These are phyloP conservation scores for Riptortus pedestris DNA, from an alignment of 1,140 invertebrate species.

Conservation along the genomic window DNA sequence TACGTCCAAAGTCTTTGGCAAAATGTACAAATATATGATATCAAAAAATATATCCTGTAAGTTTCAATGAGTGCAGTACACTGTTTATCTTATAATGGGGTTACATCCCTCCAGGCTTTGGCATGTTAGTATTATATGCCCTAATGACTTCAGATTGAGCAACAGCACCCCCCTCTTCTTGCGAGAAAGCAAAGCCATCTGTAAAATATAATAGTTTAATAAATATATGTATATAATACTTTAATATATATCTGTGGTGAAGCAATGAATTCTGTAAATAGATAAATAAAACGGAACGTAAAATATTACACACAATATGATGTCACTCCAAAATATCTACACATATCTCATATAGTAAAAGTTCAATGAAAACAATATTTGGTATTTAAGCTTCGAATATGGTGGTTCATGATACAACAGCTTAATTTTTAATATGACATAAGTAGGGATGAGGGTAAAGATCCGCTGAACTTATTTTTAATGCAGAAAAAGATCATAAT, in stretches of 20 bases:
- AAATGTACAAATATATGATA: not conserved
- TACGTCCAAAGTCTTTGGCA: not conserved
- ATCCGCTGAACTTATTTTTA: too few species aligned
- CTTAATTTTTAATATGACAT: too few species aligned
- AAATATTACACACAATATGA: not conserved
- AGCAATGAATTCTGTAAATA: not conserved
- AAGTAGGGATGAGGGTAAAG: too few species aligned
- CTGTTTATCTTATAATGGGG: not conserved
- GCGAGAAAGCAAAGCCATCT: conserved; percentile 98
- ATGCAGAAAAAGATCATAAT: too few species aligned
- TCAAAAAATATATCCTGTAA: conserved; percentile 8
- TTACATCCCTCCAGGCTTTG: conserved; percentile 66
- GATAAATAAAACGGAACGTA: not conserved
- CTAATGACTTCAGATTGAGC: conserved; percentile 85
- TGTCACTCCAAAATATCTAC: not conserved
- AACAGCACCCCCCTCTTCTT: conserved; percentile 93
- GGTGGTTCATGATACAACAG: too few species aligned
- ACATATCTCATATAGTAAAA: too few species aligned
- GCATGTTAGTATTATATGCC: conserved; percentile 82
- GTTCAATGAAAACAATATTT: too few species aligned
- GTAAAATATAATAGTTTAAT: conserved; percentile 32
- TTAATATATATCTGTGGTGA: too few species aligned
- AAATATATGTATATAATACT: not conserved
- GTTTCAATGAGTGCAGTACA: not conserved
- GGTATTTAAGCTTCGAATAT: too few species aligned